A percentile compares a stretch with the other conserved stretches of the same genome.
Evolutionary conservation across 2,888 invertebrate genomes (phyloP).

Genomic region (Deilephila elpenor): DNA sequence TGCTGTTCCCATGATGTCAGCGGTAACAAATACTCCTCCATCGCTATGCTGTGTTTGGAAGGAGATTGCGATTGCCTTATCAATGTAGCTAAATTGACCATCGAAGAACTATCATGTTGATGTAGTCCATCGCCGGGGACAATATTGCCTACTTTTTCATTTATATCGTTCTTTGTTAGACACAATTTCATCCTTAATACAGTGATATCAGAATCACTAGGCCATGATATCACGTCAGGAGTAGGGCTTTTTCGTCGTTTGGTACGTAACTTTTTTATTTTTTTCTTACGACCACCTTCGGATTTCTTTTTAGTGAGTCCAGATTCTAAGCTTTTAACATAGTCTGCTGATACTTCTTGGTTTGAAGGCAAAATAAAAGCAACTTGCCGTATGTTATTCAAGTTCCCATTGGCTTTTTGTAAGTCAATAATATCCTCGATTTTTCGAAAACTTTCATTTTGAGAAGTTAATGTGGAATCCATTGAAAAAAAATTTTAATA

Average conservation of each 20-base stretch:
- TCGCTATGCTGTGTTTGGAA: conserved; percentile 66
- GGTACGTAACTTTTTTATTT: conserved; percentile 55
- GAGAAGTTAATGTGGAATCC: conserved; percentile 53
- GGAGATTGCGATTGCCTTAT: conserved; percentile 71
- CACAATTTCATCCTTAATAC: conserved; percentile 80
- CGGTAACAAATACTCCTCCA: conserved; percentile 83
- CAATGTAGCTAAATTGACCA: conserved; percentile 85
- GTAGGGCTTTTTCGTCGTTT: conserved; percentile 59
- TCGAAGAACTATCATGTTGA: conserved; percentile 83
- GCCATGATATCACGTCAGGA: conserved; percentile 75
- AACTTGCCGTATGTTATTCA: conserved; percentile 64
- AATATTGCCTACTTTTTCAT: conserved; percentile 73
- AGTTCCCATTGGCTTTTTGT: conserved; percentile 73
- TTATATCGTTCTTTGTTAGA: conserved; percentile 64
- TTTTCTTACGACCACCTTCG: conserved; percentile 53
- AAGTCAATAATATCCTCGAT: conserved; percentile 79
- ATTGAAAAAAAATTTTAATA: conserved; percentile 52
- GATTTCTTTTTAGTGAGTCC: conserved; percentile 59
- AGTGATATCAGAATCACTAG: conserved; percentile 86
- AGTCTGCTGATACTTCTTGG: conserved; percentile 56
- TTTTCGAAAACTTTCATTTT: conserved; percentile 65
- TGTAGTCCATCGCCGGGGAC: conserved; percentile 84
- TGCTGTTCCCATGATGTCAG: conserved; percentile 83
- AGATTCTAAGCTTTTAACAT: conserved; percentile 66
- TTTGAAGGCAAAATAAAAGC: conserved; percentile 66